Evolutionary conservation across 2,113 vertebrate genomes (phyloP).

Genomic region (Ascaphus truei): DNA sequence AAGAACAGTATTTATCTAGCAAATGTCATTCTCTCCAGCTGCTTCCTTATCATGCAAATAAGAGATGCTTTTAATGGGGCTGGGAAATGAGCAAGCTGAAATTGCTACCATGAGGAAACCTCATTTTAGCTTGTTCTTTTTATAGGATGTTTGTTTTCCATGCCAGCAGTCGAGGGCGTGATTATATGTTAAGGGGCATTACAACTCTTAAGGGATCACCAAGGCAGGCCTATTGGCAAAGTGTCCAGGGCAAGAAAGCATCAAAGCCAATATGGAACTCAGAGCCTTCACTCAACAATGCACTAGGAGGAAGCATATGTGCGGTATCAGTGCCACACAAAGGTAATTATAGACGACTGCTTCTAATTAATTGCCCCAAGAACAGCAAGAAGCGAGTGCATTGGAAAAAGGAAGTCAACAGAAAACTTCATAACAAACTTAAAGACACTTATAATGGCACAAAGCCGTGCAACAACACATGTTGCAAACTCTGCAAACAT

Average conservation of each 20-base stretch:
- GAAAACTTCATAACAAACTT: too few species aligned
- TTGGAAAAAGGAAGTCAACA: too few species aligned
- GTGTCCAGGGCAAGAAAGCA: not conserved
- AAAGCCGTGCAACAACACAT: too few species aligned
- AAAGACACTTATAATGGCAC: too few species aligned
- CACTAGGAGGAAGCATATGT: not conserved
- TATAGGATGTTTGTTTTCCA: slow-evolving; percentile 15
- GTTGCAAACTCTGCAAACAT: too few species aligned
- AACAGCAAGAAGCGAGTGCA: slow-evolving; percentile 4
- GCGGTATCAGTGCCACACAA: slow-evolving; percentile 10
- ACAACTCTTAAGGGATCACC: slow-evolving; percentile 5
- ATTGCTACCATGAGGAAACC: slow-evolving; percentile 16
- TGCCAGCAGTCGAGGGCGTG: not conserved
- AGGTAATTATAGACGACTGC: slow-evolving; percentile 10
- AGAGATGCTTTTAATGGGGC: slow-evolving; percentile 27
- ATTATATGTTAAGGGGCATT: slow-evolving; percentile 19
- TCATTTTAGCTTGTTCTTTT: slow-evolving; percentile 21
- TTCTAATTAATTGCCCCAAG: slow-evolving; percentile 1
- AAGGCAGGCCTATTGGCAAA: slow-evolving; percentile 2
- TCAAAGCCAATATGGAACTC: not conserved
- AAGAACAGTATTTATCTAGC: slow-evolving; percentile 34
- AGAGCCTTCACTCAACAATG: not conserved
- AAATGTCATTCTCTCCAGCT: slow-evolving; percentile 37
- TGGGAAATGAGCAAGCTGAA: slow-evolving; percentile 19
- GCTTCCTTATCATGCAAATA: slow-evolving; percentile 36